These are phyloP conservation scores for Torymus tubicola DNA, from an alignment of 2,888 invertebrate species.

Conservation along the genomic window DNA sequence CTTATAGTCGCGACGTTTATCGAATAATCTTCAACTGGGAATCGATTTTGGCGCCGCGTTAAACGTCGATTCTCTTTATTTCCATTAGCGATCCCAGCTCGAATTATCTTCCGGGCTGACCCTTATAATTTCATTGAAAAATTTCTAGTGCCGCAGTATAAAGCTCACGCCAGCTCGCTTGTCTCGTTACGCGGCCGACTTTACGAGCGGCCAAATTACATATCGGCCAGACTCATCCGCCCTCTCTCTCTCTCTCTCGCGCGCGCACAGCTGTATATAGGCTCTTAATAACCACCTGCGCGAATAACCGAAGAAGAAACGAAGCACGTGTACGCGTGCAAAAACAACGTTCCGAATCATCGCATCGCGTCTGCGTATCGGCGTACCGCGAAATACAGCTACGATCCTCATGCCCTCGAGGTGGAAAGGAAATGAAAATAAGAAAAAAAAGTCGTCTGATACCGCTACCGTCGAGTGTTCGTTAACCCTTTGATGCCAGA, in stretches of 20 bases:
- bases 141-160: conserved; percentile 4
- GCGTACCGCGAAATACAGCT: not conserved
- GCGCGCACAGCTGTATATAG: not conserved
- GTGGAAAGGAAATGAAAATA: not conserved
- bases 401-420: not conserved
- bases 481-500: too few species aligned
- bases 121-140: conserved; percentile 22
- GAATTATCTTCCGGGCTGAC: not conserved
- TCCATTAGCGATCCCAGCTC: too few species aligned
- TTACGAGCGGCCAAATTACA: conserved; percentile 2
- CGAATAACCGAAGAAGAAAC: not conserved
- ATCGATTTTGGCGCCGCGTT: too few species aligned
- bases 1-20: too few species aligned
- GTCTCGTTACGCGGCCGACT: not conserved
- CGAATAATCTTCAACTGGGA: too few species aligned
- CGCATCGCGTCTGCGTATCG: not conserved
- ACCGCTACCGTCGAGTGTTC: conserved; percentile 9
- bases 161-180: not conserved
- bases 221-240: not conserved
- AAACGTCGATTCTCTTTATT: too few species aligned
- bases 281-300: conserved; percentile 17
- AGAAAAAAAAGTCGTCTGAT: not conserved
- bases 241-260: too few species aligned
- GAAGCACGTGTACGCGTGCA: not conserved
- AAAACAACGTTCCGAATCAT: conserved; percentile 15